Evolutionary conservation across 2,113 vertebrate genomes (phyloP).

Genomic region (Trachemys scripta): DNA sequence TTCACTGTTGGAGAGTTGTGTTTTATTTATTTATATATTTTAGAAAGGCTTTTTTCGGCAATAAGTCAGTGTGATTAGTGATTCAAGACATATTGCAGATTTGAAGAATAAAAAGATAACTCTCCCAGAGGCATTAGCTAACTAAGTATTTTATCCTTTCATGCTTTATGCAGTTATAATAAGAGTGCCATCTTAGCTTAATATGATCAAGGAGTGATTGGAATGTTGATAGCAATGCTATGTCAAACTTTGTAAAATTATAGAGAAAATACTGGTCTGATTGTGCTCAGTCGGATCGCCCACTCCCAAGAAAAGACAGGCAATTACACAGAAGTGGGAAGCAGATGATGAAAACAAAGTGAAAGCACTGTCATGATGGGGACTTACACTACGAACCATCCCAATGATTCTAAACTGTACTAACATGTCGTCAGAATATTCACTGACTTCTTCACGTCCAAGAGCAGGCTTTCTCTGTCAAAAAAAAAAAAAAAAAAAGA

Average conservation of each 20-base stretch:
- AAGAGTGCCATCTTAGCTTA: not conserved
- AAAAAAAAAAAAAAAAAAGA: not conserved
- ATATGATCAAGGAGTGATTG: not conserved
- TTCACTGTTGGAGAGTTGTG: not conserved
- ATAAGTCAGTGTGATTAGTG: not conserved
- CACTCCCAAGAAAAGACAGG: not conserved
- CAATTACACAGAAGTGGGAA: constrained; percentile 29
- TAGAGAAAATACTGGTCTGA: not conserved
- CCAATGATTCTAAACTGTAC: fast-evolving
- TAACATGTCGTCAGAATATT: not conserved
- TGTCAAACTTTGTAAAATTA: not conserved
- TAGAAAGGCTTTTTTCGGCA: not conserved
- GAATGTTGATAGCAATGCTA: not conserved
- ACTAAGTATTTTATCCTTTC: constrained; percentile 24
- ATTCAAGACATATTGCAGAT: not conserved
- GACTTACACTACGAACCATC: not conserved
- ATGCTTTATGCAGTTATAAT: not conserved
- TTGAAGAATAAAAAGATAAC: not conserved
- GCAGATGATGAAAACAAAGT: constrained; percentile 4
- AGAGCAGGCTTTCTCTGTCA: not conserved
- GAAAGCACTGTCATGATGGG: not conserved
- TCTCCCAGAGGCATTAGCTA: not conserved
- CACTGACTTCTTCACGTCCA: constrained; percentile 8
- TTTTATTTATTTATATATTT: not conserved
- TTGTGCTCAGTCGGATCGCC: not conserved